These are phyloP conservation scores for Synergus gifuensis DNA, from an alignment of 2,888 invertebrate species.

Conservation along the genomic window DNA sequence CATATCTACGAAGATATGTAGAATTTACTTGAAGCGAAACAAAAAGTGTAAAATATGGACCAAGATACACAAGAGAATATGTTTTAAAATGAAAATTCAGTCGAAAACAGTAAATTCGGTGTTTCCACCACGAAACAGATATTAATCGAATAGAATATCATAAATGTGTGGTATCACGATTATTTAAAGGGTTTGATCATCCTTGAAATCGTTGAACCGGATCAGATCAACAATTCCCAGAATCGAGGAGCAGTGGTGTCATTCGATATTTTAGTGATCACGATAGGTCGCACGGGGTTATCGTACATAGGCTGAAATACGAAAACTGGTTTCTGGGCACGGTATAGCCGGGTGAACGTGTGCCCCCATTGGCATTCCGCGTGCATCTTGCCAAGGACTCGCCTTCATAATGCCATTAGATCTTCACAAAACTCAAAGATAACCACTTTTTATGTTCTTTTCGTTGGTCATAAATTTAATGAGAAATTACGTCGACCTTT, in stretches of 20 bases:
- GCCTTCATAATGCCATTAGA: slow-evolving; percentile 63
- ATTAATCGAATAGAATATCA: neutral
- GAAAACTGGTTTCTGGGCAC: slow-evolving; percentile 62
- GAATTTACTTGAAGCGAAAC: no score
- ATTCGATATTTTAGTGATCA: slow-evolving; percentile 22
- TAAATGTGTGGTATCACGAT: neutral
- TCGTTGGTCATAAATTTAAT: slow-evolving; percentile 26
- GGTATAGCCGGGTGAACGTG: slow-evolving; percentile 59
- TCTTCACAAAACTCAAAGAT: slow-evolving; percentile 53
- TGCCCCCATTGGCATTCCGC: slow-evolving; percentile 60
- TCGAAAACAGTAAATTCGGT: neutral
- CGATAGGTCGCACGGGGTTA: slow-evolving; percentile 23
- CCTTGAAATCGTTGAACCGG: slow-evolving; percentile 4
- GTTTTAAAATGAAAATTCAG: no score
- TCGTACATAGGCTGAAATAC: slow-evolving; percentile 52
- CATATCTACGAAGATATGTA: no score
- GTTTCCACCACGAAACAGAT: neutral
- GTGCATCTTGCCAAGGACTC: slow-evolving; percentile 60
- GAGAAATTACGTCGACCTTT: slow-evolving; percentile 29
- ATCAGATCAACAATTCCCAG: slow-evolving; percentile 6
- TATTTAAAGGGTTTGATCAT: slow-evolving; percentile 10
- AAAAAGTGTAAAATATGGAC: no score
- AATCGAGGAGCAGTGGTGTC: neutral
- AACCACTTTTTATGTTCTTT: slow-evolving; percentile 38
- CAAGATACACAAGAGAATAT: no score